Evolutionary conservation across 2,888 invertebrate species (phyloP).

Genomic region (Eueremaeus valkanovi): DNA sequence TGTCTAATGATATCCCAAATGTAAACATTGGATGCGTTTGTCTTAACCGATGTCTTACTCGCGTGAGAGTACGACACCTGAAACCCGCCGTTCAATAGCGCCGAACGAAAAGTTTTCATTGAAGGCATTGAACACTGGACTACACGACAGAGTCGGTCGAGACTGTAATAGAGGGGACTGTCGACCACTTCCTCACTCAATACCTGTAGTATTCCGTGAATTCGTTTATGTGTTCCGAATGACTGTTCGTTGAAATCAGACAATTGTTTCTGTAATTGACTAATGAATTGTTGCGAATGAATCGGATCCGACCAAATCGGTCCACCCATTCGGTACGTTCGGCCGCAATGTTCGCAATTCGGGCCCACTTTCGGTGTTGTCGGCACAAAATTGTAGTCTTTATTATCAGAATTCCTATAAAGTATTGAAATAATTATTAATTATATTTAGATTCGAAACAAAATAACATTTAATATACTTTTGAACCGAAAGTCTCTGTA

Average conservation of each 20-base stretch:
- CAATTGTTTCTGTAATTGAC: constrained; percentile 51
- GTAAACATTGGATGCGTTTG: constrained; percentile 75
- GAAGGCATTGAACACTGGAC: constrained; percentile 65
- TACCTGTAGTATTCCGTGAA: constrained; percentile 44
- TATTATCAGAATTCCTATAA: constrained; percentile 8
- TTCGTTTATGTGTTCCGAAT: constrained; percentile 45
- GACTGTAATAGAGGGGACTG: constrained; percentile 78
- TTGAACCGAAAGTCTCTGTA: constrained; percentile 28
- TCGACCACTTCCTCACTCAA: constrained; percentile 71
- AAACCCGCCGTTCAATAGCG: constrained; percentile 81
- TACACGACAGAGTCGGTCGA: constrained; percentile 70
- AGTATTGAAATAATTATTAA: too few relatives aligned
- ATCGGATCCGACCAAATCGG: constrained; percentile 90
- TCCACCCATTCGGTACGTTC: constrained; percentile 66
- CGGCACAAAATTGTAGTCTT: constrained; percentile 60
- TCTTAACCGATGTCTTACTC: constrained; percentile 80
- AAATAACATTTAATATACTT: constrained; percentile 37
- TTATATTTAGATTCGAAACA: neutral
- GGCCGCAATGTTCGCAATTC: constrained; percentile 70
- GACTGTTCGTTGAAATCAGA: constrained; percentile 12
- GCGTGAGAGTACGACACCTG: constrained; percentile 89
- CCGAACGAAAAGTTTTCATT: constrained; percentile 72
- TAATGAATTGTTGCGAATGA: constrained; percentile 73
- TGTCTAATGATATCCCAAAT: constrained; percentile 88
- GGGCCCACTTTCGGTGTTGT: constrained; percentile 64